Conservation (phyloP, 2,888 invertebrate species). For the Eremobia ochroleuca region DNA sequence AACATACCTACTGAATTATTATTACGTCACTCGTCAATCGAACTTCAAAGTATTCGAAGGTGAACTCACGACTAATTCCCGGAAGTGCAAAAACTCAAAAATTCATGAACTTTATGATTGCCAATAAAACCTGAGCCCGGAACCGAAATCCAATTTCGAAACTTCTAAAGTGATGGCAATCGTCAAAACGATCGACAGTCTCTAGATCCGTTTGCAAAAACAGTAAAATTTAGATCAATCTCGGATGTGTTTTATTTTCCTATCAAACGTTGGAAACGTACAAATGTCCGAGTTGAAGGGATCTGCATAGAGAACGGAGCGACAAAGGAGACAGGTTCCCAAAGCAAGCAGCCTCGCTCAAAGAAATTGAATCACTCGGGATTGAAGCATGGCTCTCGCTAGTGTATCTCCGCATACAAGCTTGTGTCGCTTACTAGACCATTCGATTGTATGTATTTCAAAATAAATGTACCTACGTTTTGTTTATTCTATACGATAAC, state of each 20-base stretch:
- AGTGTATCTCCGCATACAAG: constrained; percentile 58
- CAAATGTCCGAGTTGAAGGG: constrained; percentile 70
- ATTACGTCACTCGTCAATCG: constrained; percentile 27
- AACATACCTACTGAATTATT: constrained; percentile 2
- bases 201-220: constrained; percentile 48
- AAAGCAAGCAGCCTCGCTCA: constrained; percentile 71
- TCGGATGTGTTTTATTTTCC: constrained; percentile 69
- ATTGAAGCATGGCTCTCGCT: constrained; percentile 65
- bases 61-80: constrained; percentile 18
- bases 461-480: constrained; percentile 22
- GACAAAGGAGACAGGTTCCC: constrained; percentile 70
- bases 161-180: constrained; percentile 62
- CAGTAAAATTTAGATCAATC: constrained; percentile 61
- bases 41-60: constrained; percentile 26
- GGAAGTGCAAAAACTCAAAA: constrained; percentile 48
- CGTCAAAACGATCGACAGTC: constrained; percentile 61
- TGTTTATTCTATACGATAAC: constrained; percentile 5
- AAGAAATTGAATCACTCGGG: constrained; percentile 72
- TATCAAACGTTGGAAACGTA: constrained; percentile 71
- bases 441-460: constrained; percentile 32
- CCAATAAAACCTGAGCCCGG: constrained; percentile 56
- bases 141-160: constrained; percentile 62
- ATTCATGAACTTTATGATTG: constrained; percentile 58
- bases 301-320: constrained; percentile 72
- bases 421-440: constrained; percentile 39